phyloP scores from a whole-genome alignment of 2,888 invertebrate genomes.

The Cerastis rubricosa region DNA sequence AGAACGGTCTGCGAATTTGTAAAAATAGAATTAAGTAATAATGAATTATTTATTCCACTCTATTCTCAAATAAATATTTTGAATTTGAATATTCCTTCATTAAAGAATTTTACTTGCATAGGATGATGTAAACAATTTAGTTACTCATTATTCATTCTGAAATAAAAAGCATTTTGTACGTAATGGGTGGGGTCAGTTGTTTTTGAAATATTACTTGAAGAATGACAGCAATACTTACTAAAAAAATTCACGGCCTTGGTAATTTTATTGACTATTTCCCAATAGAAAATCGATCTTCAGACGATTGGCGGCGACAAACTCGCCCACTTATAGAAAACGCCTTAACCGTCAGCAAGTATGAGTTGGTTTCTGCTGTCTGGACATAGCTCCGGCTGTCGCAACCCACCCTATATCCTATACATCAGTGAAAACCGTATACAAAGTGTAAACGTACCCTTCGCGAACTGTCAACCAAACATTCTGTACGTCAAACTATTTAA shows the following conservation, averaged over 20 bases:
- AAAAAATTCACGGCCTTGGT: not conserved
- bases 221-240: not conserved
- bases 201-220: not conserved
- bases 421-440: slow-evolving; percentile 57
- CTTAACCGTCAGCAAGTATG: not conserved
- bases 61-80: too few relatives aligned
- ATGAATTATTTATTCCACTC: not conserved
- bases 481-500: too few relatives aligned
- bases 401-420: slow-evolving; percentile 31
- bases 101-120: not conserved
- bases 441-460: not conserved
- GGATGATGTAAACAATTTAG: not conserved
- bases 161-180: not conserved
- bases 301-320: not conserved
- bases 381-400: not conserved
- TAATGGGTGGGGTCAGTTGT: slow-evolving; percentile 4
- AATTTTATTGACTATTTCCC: not conserved
- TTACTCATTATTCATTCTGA: not conserved
- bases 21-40: not conserved
- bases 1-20: not conserved
- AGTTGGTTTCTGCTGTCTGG: not conserved
- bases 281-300: not conserved
- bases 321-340: not conserved
- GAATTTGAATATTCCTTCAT: too few relatives aligned
- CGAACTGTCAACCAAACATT: too few relatives aligned